Evolutionary conservation across 2,888 invertebrate genomes (phyloP).

Genomic region (Athalia rosae): DNA sequence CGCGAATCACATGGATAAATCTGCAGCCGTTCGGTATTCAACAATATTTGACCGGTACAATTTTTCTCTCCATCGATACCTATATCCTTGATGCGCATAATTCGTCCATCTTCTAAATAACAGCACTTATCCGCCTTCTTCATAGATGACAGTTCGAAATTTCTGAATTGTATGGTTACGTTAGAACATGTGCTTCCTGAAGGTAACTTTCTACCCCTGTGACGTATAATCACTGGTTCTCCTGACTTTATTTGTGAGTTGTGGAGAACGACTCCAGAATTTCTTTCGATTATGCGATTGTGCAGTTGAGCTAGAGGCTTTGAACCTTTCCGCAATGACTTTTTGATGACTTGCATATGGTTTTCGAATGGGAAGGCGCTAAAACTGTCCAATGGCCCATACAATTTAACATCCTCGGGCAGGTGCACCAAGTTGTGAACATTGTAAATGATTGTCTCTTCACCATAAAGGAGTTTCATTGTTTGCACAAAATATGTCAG

Average conservation of each 20-base stretch:
- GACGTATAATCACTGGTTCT: conserved; percentile 9
- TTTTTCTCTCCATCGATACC: conserved; percentile 14
- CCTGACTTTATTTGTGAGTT: neutral
- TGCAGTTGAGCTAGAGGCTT: conserved; percentile 51
- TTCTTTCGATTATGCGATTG: neutral
- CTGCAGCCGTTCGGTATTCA: conserved; percentile 23
- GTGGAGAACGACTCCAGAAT: neutral
- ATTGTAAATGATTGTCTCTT: conserved; percentile 43
- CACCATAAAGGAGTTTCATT: too few relatives aligned
- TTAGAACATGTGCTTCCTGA: neutral
- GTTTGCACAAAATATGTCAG: neutral
- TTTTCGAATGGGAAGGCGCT: conserved; percentile 53
- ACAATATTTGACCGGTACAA: conserved; percentile 25
- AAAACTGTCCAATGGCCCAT: conserved; percentile 52
- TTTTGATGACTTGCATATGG: conserved; percentile 51
- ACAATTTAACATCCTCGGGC: conserved; percentile 48
- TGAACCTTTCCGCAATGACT: conserved; percentile 46
- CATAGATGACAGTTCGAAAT: conserved; percentile 1
- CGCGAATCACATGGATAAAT: conserved; percentile 36
- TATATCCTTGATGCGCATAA: conserved; percentile 30
- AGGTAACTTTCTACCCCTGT: neutral
- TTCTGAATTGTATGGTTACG: neutral
- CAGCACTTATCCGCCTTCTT: conserved; percentile 5
- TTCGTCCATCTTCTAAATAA: conserved; percentile 24
- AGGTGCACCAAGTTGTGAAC: conserved; percentile 55